Conservation (phyloP, 2,888 invertebrate species). For the Yponomeuta cagnagella region DNA sequence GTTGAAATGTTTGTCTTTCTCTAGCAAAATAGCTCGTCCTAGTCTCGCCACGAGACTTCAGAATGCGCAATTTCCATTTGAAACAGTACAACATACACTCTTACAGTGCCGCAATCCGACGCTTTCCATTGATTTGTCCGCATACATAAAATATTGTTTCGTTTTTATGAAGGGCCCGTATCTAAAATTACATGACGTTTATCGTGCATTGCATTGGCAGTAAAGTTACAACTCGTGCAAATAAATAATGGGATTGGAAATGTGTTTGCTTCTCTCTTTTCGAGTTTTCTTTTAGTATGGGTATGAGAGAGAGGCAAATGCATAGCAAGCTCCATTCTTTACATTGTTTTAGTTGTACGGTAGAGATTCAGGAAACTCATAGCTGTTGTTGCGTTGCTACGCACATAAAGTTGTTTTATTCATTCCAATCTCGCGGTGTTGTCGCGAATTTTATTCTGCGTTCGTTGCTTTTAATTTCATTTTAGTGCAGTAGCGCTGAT, state of each 20-base stretch:
- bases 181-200: neutral
- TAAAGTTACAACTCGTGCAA: neutral
- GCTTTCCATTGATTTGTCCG: neutral
- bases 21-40: neutral
- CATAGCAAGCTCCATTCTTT: neutral
- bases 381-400: neutral
- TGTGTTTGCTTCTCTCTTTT: neutral
- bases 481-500: neutral
- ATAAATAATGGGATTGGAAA: neutral
- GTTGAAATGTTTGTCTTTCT: neutral
- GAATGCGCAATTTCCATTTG: neutral
- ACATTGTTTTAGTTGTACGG: neutral
- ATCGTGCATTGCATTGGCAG: neutral
- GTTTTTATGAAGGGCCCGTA: neutral
- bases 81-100: neutral
- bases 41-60: neutral
- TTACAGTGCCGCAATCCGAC: neutral
- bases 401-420: slow-evolving; percentile 4
- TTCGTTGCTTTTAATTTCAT: neutral
- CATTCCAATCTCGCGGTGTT: neutral
- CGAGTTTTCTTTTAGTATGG: neutral
- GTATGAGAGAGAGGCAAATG: neutral
- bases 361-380: neutral
- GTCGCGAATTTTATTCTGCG: neutral
- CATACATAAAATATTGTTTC: neutral